phyloP scores from a whole-genome alignment of 2,888 invertebrate genomes.

The Leptinotarsa tumamoca region DNA sequence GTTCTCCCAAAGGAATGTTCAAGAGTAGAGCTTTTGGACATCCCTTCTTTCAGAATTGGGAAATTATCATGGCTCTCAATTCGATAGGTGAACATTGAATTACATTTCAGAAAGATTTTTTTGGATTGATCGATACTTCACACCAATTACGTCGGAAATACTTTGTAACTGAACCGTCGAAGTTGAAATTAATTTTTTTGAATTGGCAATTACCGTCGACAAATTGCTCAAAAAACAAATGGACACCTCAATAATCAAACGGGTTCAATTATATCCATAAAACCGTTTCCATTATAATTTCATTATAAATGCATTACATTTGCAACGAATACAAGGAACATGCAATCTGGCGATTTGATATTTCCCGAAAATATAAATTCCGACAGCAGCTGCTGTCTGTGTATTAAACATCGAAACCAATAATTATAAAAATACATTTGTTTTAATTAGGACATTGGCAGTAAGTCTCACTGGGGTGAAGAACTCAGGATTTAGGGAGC shows the following conservation, averaged over 20 bases:
- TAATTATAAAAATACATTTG: slow-evolving; percentile 58
- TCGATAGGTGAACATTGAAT: too few relatives aligned
- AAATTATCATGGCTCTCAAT: too few relatives aligned
- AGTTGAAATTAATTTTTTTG: not conserved
- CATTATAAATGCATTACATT: slow-evolving; percentile 66
- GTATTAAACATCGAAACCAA: slow-evolving; percentile 39
- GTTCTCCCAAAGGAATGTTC: too few relatives aligned
- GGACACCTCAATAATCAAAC: slow-evolving; percentile 54
- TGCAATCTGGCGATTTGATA: slow-evolving; percentile 64
- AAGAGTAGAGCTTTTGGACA: too few relatives aligned
- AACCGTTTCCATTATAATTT: slow-evolving; percentile 60
- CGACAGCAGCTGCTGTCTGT: slow-evolving; percentile 47
- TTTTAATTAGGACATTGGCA: slow-evolving; percentile 64
- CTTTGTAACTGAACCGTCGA: not conserved
- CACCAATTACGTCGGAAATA: too few relatives aligned
- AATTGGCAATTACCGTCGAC: slow-evolving; percentile 20
- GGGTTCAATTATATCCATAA: slow-evolving; percentile 55
- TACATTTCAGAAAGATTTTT: too few relatives aligned
- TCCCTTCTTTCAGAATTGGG: too few relatives aligned
- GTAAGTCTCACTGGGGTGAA: slow-evolving; percentile 54
- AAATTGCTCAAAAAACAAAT: slow-evolving; percentile 45
- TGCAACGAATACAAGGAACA: slow-evolving; percentile 53
- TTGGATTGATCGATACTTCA: too few relatives aligned
- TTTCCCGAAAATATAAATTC: slow-evolving; percentile 55
- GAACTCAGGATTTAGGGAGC: slow-evolving; percentile 47